Evolutionary conservation across 2,113 vertebrate species (phyloP).

Genomic region (Hepsetus odoe): DNA sequence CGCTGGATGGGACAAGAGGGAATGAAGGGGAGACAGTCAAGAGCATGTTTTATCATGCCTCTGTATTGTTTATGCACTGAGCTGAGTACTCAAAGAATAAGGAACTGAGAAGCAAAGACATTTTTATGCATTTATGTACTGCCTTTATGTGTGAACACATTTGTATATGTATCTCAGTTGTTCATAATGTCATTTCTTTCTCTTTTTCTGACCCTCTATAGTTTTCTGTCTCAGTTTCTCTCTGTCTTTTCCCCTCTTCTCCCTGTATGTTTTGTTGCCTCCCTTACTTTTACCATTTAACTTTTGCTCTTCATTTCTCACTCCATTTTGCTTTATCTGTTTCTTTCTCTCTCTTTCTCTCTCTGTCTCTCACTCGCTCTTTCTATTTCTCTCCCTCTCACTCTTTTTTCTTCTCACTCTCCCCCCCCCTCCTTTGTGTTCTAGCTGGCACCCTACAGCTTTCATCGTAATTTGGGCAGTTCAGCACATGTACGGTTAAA

Average conservation of each 20-base stretch:
- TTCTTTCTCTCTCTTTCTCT: not conserved
- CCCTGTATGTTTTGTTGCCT: no score
- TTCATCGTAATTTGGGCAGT: conserved; percentile 54
- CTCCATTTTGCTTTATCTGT: not conserved
- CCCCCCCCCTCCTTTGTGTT: conserved; percentile 19
- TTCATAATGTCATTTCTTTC: not conserved
- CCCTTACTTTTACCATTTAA: not conserved
- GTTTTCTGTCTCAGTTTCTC: no score
- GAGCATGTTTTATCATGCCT: conserved; percentile 7
- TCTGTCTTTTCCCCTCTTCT: not conserved
- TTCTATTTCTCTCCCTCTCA: not conserved
- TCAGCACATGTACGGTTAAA: conserved; percentile 77
- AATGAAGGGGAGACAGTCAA: conserved; percentile 7
- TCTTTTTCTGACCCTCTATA: no score
- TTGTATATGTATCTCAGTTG: not conserved
- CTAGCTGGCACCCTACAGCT: not conserved
- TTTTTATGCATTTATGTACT: not conserved
- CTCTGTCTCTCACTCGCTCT: not conserved
- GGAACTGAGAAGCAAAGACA: not conserved
- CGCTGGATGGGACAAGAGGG: conserved; percentile 1
- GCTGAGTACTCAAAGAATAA: not conserved
- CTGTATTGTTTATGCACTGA: not conserved
- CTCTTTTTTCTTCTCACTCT: conserved; percentile 9
- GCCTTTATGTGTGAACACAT: not conserved
- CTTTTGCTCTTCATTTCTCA: not conserved